A percentile compares a stretch with the other conserved stretches of the same genome.
Evolutionary conservation across 2,113 vertebrate genomes (phyloP).

Genomic region (Eleginops maclovinus): DNA sequence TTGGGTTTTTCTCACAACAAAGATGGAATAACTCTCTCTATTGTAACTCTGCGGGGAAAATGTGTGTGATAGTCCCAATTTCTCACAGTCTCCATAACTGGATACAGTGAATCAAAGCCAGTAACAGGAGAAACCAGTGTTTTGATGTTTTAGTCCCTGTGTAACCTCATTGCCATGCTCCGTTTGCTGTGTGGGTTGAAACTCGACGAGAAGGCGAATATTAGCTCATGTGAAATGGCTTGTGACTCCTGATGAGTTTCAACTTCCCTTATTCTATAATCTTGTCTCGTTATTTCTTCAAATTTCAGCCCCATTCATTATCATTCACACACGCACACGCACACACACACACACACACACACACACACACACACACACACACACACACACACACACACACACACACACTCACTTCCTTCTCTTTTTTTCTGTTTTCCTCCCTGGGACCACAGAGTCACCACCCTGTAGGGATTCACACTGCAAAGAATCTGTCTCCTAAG

Average conservation of each 20-base stretch:
- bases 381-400: background rate
- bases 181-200: conserved; percentile 66
- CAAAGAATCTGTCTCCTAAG: conserved; percentile 60
- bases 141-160: conserved; percentile 61
- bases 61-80: conserved; percentile 49
- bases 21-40: conserved; percentile 40
- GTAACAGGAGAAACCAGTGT: conserved; percentile 58
- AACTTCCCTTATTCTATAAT: conserved; percentile 47
- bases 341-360: background rate
- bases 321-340: conserved; percentile 8
- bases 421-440: conserved; percentile 41
- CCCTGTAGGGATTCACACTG: conserved; percentile 57
- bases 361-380: conserved; percentile 2
- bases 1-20: conserved; percentile 53
- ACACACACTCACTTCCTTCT: background rate
- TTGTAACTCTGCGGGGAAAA: conserved; percentile 72
- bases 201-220: conserved; percentile 51
- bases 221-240: conserved; percentile 59
- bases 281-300: conserved; percentile 44
- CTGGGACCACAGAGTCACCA: conserved; percentile 62
- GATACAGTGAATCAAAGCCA: conserved; percentile 49
- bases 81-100: conserved; percentile 55
- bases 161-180: conserved; percentile 58
- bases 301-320: conserved; percentile 64
- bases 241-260: conserved; percentile 61